phyloP scores from a whole-genome alignment of 2,113 vertebrate species.

The Sakesphorus luctuosus region DNA sequence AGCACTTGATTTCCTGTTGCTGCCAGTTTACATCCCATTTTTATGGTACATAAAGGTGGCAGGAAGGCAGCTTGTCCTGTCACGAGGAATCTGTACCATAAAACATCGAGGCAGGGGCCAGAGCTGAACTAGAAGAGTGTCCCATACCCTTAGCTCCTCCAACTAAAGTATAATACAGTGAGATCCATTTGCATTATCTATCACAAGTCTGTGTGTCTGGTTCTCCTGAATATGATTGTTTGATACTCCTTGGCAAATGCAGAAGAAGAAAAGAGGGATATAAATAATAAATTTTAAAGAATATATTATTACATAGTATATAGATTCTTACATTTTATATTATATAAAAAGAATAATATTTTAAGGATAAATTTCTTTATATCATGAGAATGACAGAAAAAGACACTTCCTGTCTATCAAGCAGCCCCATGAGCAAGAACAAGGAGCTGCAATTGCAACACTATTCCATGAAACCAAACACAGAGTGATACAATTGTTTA shows the following conservation, averaged over 20 bases:
- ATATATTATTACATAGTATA: neutral
- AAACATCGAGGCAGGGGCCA: neutral
- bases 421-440: neutral
- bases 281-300: neutral
- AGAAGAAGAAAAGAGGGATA: neutral
- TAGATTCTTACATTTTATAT: neutral
- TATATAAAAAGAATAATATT: neutral
- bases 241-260: neutral
- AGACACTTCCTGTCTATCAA: neutral
- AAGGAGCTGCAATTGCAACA: neutral
- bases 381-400: neutral
- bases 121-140: neutral
- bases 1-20: neutral
- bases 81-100: neutral
- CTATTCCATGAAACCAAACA: neutral
- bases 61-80: neutral
- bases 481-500: neutral
- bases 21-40: neutral
- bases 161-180: neutral
- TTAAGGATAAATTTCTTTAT: neutral
- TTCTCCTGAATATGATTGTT: neutral
- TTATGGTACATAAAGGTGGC: neutral
- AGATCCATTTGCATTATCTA: neutral
- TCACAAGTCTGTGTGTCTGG: neutral
- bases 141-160: neutral